phyloP scores from a whole-genome alignment of 2,113 vertebrate genomes.

The Paralichthys olivaceus region DNA sequence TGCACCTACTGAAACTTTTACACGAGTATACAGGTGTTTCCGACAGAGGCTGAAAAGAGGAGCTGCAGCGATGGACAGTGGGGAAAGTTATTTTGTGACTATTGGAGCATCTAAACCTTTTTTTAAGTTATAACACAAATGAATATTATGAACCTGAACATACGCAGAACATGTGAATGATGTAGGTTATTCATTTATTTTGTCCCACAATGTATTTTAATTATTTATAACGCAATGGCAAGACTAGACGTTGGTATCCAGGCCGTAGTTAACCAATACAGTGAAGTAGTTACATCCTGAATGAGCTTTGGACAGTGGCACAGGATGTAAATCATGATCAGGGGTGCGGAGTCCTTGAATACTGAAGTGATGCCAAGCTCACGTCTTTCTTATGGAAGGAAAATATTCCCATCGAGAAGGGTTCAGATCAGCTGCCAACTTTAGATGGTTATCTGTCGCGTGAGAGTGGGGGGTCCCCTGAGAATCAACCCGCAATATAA shows the following conservation, averaged over 20 bases:
- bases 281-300: neutral
- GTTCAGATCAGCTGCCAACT: neutral
- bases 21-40: too few relatives aligned
- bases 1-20: too few relatives aligned
- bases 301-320: neutral
- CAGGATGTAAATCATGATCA: neutral
- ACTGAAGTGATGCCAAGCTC: neutral
- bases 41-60: too few relatives aligned
- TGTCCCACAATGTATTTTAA: neutral
- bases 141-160: too few relatives aligned
- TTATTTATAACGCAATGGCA: neutral
- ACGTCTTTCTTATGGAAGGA: neutral
- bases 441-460: neutral
- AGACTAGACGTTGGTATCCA: too few relatives aligned
- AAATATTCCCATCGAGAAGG: neutral
- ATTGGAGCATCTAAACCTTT: too few relatives aligned
- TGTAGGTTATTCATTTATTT: too few relatives aligned
- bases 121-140: too few relatives aligned
- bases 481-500: constrained; percentile 42
- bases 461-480: neutral
- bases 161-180: too few relatives aligned
- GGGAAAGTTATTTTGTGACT: too few relatives aligned
- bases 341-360: neutral
- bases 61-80: too few relatives aligned
- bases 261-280: too few relatives aligned